Base-by-base conservation (phyloP, 2,113 vertebrate genomes). In the Neopipo cinnamomea region DNA sequence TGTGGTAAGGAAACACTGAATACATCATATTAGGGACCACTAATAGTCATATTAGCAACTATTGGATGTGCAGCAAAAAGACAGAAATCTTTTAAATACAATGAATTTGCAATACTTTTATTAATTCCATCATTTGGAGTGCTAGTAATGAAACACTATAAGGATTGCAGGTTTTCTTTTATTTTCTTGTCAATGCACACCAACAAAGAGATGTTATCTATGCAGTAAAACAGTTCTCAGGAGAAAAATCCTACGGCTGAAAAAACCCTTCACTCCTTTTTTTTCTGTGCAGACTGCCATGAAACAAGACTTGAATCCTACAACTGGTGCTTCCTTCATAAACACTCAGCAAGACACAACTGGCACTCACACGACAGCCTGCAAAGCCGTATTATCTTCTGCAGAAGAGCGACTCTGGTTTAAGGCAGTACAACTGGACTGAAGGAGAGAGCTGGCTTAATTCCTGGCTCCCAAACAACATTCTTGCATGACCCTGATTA, bases 401-500 rank as follows among this genome's bases (percentile, higher is more conserved):
- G 75, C 74, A 94, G 71, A 93, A 85, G 77, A 94, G 67, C 3
- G 0, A 61, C 74, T 74, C 47, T 70, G 41, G 81, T 87, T 89
- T 85, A 91, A 95, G 74, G 81, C 87, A 82, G 62, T 73, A 62
- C 50, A 74, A 93, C 75, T 71, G 88, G 55, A 79, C 85, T 42
- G 50, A 79, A 93, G 74, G 79, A 77, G 67, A 90, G 80, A 75
- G 25, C 35, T 84, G 76, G 86, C 67, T 96, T 70, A 61, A 76
- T 77, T 96, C 55, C 78, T 96, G 94, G 93, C 71, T 94, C 50
- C 68, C 2, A 3, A 95, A 88, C 75, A 94, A 76, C 90, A 93
- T 94, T 95, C 94, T 85, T 91, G 66, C 92, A 93, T 63, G 82
- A 91, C 82, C 63, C 47, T 46, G 89, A 94, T 96, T 88, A 96